These are phyloP conservation scores for Phalacrocorax carbo DNA, from an alignment of 2,113 vertebrate genomes.

Conservation along the genomic window DNA sequence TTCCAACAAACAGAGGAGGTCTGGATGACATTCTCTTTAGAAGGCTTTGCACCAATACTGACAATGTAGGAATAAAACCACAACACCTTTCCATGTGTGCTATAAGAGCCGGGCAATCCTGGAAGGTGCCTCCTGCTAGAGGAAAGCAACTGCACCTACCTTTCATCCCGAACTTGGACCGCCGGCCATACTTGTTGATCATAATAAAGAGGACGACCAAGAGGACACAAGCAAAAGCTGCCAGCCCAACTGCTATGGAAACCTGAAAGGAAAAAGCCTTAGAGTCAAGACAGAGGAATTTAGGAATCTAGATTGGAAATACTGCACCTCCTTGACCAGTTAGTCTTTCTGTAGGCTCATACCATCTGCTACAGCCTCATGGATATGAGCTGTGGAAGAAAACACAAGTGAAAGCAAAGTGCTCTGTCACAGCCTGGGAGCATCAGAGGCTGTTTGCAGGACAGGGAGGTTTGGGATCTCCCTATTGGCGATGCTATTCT, in stretches of 20 bases:
- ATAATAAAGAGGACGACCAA: slow-evolving; percentile 94
- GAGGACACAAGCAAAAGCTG: slow-evolving; percentile 93
- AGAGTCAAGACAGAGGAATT: neutral
- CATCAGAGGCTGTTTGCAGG: neutral
- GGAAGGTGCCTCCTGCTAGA: slow-evolving; percentile 8
- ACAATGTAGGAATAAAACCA: neutral
- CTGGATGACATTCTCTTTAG: neutral
- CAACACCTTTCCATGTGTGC: neutral
- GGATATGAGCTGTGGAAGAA: neutral
- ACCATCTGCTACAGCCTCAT: neutral
- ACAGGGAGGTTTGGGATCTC: neutral
- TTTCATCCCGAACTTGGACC: slow-evolving; percentile 99
- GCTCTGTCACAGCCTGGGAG: neutral
- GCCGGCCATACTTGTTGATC: slow-evolving; percentile 97
- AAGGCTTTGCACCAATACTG: neutral
- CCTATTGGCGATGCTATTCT: neutral
- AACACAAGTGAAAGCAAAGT: neutral
- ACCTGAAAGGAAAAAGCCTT: slow-evolving; percentile 76
- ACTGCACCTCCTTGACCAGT: neutral
- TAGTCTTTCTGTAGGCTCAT: neutral
- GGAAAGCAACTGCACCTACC: slow-evolving; percentile 72
- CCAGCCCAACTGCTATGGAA: slow-evolving; percentile 92
- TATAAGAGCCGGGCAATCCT: neutral
- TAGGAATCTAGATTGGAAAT: neutral
- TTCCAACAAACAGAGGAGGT: neutral